These are phyloP conservation scores for Astreopora myriophthalma DNA, from an alignment of 64 coral and sea anemone genomes.

Conservation along the genomic window DNA sequence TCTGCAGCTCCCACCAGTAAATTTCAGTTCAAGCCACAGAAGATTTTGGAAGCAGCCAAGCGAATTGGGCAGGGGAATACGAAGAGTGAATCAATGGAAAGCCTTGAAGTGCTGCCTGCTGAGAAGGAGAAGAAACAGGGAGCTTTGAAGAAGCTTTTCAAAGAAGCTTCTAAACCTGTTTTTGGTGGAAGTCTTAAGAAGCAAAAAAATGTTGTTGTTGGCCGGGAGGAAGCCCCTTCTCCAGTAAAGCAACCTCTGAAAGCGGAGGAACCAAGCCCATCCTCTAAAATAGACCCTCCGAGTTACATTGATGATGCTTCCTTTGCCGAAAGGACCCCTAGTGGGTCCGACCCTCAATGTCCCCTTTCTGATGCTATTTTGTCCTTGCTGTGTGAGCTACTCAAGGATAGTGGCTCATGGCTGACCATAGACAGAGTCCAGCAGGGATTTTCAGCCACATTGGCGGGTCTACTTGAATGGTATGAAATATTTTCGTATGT, in stretches of 20 bases:
- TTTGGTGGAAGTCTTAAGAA: background rate
- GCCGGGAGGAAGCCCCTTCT: background rate
- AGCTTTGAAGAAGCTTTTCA: background rate
- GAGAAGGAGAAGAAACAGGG: background rate
- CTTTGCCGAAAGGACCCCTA: background rate
- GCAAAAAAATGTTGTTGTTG: background rate
- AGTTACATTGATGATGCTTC: background rate
- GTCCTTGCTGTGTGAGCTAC: slow-evolving; percentile 64
- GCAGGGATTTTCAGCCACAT: slow-evolving; percentile 34
- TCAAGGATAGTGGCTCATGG: slow-evolving; percentile 57
- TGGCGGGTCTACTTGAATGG: slow-evolving; percentile 79
- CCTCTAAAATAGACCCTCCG: background rate
- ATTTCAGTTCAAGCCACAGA: slow-evolving; percentile 7
- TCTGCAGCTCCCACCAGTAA: background rate
- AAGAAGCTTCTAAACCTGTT: background rate
- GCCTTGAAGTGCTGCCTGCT: background rate
- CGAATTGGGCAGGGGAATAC: slow-evolving; percentile 13
- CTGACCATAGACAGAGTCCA: slow-evolving; percentile 67
- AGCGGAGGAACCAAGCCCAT: background rate
- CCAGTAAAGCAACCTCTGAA: background rate
- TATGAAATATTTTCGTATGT: background rate
- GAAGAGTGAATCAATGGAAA: background rate
- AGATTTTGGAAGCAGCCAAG: slow-evolving; percentile 31
- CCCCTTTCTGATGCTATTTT: slow-evolving; percentile 60
- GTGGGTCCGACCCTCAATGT: slow-evolving; percentile 4